These are phyloP conservation scores for Homarus americanus DNA, from an alignment of 1,140 invertebrate species.

Conservation along the genomic window DNA sequence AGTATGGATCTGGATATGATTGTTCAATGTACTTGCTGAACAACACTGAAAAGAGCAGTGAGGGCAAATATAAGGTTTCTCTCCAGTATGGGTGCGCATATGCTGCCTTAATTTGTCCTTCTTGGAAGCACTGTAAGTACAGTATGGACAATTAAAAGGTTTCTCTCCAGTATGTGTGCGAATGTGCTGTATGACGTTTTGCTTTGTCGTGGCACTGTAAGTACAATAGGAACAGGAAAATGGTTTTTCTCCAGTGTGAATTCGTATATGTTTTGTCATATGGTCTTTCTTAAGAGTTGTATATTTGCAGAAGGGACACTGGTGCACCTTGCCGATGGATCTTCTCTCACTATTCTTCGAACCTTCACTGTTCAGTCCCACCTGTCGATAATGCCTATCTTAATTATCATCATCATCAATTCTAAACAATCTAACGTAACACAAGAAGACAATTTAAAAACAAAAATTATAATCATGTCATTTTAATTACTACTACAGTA, in stretches of 20 bases:
- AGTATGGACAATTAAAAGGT: slow-evolving; percentile 39
- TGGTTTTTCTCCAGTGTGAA: slow-evolving; percentile 61
- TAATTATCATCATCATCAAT: slow-evolving; percentile 6
- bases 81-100: slow-evolving; percentile 32
- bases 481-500: too few relatives aligned
- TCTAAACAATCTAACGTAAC: too few relatives aligned
- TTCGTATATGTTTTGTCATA: slow-evolving; percentile 48
- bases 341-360: slow-evolving; percentile 1
- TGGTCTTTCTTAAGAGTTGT: slow-evolving; percentile 61
- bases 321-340: slow-evolving; percentile 32
- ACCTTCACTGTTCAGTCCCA: slow-evolving; percentile 44
- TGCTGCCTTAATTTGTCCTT: slow-evolving; percentile 19
- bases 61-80: slow-evolving; percentile 25
- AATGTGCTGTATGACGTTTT: slow-evolving; percentile 44
- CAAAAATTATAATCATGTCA: too few relatives aligned
- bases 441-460: too few relatives aligned
- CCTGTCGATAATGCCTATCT: slow-evolving; percentile 52
- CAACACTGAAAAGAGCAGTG: slow-evolving; percentile 14
- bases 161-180: slow-evolving; percentile 55
- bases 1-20: slow-evolving; percentile 12
- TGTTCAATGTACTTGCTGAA: neutral
- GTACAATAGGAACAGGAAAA: slow-evolving; percentile 43
- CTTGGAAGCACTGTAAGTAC: slow-evolving; percentile 42
- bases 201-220: slow-evolving; percentile 35
- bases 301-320: slow-evolving; percentile 52